Conservation (phyloP, 2,888 invertebrate genomes). For the Encarsia formosa region DNA sequence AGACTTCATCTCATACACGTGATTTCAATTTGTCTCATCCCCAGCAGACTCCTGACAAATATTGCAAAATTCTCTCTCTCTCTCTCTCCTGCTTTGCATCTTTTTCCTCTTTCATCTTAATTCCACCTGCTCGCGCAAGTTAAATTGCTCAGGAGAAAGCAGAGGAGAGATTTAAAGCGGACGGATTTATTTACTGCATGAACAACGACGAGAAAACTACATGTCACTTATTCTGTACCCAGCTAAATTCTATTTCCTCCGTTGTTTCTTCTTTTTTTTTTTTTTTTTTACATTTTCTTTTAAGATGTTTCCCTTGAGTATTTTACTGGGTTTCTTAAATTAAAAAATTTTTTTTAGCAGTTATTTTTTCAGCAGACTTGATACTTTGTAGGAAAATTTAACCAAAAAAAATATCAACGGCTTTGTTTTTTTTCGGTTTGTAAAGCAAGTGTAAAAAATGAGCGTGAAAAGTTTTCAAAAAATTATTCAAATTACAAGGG, state of each 20-base stretch:
- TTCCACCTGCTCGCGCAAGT: slow-evolving; percentile 14
- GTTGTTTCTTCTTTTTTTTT: background rate
- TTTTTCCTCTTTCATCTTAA: background rate
- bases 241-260: background rate
- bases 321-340: too few relatives aligned
- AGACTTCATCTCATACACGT: slow-evolving; percentile 38
- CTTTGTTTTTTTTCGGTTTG: too few relatives aligned
- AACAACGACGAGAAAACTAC: slow-evolving; percentile 39
- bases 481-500: background rate
- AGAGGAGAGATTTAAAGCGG: slow-evolving; percentile 39
- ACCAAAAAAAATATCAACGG: too few relatives aligned
- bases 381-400: too few relatives aligned
- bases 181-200: slow-evolving; percentile 48
- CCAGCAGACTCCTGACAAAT: slow-evolving; percentile 40
- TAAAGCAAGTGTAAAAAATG: background rate
- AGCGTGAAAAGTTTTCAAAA: background rate
- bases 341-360: too few relatives aligned
- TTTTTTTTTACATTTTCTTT: too few relatives aligned
- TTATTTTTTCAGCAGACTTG: too few relatives aligned
- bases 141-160: slow-evolving; percentile 27
- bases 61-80: slow-evolving; percentile 30
- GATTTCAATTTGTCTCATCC: slow-evolving; percentile 41
- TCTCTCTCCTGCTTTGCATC: background rate
- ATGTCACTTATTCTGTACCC: slow-evolving; percentile 13
- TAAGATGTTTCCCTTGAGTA: too few relatives aligned